Evolutionary conservation across 1,140 invertebrate genomes (phyloP), one percentile per base, ranked within the genome.

Genomic region (Probaryconus sp.): DNA sequence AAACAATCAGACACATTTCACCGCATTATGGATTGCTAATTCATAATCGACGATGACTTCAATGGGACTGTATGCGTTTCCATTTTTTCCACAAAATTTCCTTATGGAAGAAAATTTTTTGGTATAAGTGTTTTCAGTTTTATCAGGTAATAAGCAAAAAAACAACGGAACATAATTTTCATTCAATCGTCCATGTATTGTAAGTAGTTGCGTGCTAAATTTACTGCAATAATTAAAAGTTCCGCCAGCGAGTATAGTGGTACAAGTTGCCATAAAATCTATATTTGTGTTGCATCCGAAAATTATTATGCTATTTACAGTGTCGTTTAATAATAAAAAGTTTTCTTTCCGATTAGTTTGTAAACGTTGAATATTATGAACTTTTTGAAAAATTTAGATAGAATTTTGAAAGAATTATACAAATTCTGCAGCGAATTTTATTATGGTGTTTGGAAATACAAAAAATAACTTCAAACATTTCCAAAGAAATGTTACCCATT

Each of bases 111-210:
- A 1, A 33, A 55, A 56, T 9, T 43, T 21, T 9, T 33, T 43
- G 30, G 20, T 5, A n/a, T 56, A 56, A 2, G 38, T 43, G 4
- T 4, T 14, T 43, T 45, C 33, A 14, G 3, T 16, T 33, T 56
- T 43, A 45, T 56, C 28, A 1, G 40, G 53, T 13, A 56, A 26
- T 16, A 56, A 43, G 10, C 53, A 56, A 43, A 43, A 33, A 2
- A 56, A 4, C 7, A 45, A 24, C 1, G 53, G 53, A 4, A 56
- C 11, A 43, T 14, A 56, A 20, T 56, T 16, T 7, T 11, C 53
- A 9, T 42, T 55, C 42, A 30, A 42, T 0, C 5, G 38, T 0
- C 24, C 35, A n/a, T 53, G 48, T 5, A 53, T 24, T 3, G 33
- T 38, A 9, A 37, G 38, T 9, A 53, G 17, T 11, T 53, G 48